These are phyloP conservation scores for Cricetomys ansorgei DNA, from an alignment of 2,113 vertebrate genomes.

Conservation along the genomic window DNA sequence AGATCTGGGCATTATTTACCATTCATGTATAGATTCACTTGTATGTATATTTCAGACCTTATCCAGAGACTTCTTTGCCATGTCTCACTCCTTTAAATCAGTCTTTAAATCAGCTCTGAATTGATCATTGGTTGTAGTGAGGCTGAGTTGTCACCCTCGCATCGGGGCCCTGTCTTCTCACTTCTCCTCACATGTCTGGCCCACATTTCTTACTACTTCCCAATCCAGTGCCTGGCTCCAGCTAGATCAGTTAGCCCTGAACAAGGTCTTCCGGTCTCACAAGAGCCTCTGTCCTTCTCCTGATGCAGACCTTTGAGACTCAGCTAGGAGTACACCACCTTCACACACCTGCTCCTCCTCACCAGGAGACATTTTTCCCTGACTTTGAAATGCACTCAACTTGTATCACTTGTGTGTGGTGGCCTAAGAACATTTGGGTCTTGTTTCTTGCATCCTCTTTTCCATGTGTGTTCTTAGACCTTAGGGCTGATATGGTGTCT, in stretches of 20 bases:
- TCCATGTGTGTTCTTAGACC: not conserved
- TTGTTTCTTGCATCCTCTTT: conserved; percentile 12
- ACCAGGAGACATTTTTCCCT: not conserved
- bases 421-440: conserved; percentile 16
- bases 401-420: not conserved
- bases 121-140: not conserved
- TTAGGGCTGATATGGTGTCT: not conserved
- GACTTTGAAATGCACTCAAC: not conserved
- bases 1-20: not conserved
- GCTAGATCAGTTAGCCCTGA: not conserved
- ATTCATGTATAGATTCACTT: not conserved
- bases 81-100: not conserved
- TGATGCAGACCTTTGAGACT: not conserved
- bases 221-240: not conserved
- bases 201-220: not conserved
- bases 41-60: not conserved
- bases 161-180: not conserved
- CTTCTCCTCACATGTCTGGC: not conserved
- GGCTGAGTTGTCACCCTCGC: not conserved
- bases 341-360: not conserved
- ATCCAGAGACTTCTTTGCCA: not conserved
- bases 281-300: not conserved
- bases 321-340: not conserved
- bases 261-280: not conserved
- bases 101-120: not conserved